phyloP scores from a whole-genome alignment of 1,140 invertebrate genomes.

The Megalonaias nervosa region DNA sequence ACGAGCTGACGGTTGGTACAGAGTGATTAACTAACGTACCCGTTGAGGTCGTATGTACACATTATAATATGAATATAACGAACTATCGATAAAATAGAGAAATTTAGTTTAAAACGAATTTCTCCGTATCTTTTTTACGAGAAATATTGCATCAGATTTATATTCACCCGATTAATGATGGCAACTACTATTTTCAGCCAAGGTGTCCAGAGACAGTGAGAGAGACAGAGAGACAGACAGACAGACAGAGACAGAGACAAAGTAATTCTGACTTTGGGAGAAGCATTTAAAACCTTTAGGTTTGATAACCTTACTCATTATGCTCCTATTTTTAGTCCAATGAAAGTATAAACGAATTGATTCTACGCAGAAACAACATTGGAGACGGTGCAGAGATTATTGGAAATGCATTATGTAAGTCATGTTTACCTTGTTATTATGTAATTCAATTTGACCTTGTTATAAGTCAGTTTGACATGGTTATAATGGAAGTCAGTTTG shows the following conservation, averaged over 20 bases:
- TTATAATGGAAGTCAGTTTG: neutral
- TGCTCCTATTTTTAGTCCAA: conserved; percentile 34
- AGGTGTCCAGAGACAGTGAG: no score
- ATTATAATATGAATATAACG: no score
- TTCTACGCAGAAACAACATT: conserved; percentile 52
- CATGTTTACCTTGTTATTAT: neutral
- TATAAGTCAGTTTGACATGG: neutral
- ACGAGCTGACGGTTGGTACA: no score
- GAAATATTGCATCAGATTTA: no score
- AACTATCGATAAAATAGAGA: no score
- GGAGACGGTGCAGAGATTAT: conserved; percentile 44
- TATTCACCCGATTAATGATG: no score
- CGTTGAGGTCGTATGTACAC: no score
- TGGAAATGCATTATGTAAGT: conserved; percentile 53
- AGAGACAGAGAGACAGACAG: no score
- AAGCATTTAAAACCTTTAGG: neutral
- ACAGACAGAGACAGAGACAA: neutral
- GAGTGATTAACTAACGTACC: no score
- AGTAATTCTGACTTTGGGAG: neutral
- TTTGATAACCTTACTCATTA: neutral
- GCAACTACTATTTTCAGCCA: no score
- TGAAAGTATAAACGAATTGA: conserved; percentile 42
- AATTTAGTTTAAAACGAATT: no score
- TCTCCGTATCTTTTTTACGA: no score
- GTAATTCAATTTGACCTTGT: neutral